Base-by-base conservation (phyloP, 2,888 invertebrate genomes). In the Orgyia antiqua region DNA sequence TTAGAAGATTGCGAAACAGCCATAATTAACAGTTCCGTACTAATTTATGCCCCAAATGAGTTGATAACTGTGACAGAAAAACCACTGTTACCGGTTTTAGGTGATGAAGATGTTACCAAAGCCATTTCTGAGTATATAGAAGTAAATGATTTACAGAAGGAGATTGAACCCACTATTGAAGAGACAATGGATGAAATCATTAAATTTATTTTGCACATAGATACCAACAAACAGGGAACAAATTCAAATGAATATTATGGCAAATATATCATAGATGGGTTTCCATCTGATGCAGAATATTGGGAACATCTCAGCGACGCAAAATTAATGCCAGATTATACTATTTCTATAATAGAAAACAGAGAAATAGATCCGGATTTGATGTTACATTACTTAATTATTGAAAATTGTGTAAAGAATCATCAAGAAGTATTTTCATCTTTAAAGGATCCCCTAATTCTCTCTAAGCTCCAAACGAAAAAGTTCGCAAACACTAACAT, bases 181-280 rank as follows among this genome's bases (percentile, higher is more conserved):
- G 87, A 88, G 49, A 34, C 87, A 31, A 66, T 79, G 39, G 66
- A 69, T 36, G 72, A 80, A 58, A 55, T 89, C 10, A 48, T 56
- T 5, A 68, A 56, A 19, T 48, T 62, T 5, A 65, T 90, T 28
- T 58, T 54, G 42, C 44, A 48, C 23, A 61, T 82, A 21, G 88
- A 89, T 47, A 51, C 56, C 13, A 46, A 68, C 38, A 52, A 61
- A 36, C 42, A 64, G 48, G 31, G 55, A 31, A 61, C 71, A 29
- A 53, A 63, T 34, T 46, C 30, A 31, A 56, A 68, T 13, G 38
- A 60, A 25, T 45, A 37, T 15, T 83, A 82, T 55, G 86, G 87
- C 10, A 89, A 88, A 45, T 92, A 88, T 82, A 84, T 92, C 39
- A 68, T 92, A 30, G 91, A 91, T 54, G 89, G 87, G 1, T 87